These are phyloP conservation scores for Hyperopisus bebe DNA, from an alignment of 2,113 vertebrate genomes.

Conservation along the genomic window DNA sequence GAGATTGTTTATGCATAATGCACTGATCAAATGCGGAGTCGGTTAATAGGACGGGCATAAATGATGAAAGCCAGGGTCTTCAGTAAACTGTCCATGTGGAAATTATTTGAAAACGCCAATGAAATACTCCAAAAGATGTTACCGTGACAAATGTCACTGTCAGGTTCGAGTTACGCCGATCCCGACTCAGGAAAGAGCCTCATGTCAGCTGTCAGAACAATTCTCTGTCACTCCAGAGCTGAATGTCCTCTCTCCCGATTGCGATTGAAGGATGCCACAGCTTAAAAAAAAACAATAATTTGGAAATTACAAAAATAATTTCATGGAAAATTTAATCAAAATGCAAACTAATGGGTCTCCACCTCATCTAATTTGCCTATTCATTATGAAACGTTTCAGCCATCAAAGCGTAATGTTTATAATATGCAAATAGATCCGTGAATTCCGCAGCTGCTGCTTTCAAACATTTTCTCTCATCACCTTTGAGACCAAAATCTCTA, in stretches of 20 bases:
- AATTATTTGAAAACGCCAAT: neutral
- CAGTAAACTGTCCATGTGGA: neutral
- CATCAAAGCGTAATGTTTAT: conserved; percentile 21
- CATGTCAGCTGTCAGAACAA: neutral
- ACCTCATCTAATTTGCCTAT: conserved; percentile 38
- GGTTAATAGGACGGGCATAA: neutral
- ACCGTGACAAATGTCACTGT: neutral
- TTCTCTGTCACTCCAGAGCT: neutral
- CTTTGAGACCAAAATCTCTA: conserved; percentile 20
- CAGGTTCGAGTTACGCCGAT: neutral
- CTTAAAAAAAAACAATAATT: conserved; percentile 11
- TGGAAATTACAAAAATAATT: conserved; percentile 49
- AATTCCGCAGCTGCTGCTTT: conserved; percentile 36
- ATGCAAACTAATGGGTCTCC: conserved; percentile 36
- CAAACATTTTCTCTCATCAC: conserved; percentile 3
- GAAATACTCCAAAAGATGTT: neutral
- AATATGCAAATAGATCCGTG: conserved; percentile 21
- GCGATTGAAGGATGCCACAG: conserved; percentile 26
- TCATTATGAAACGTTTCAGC: conserved; percentile 48
- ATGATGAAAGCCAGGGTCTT: neutral
- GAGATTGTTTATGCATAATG: neutral
- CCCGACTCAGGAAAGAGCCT: neutral
- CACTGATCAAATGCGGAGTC: neutral
- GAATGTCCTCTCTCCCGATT: conserved; percentile 1
- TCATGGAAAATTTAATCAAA: conserved; percentile 50